Evolutionary conservation across 2,888 invertebrate species (phyloP).

Genomic region (Ophion slaviceki): DNA sequence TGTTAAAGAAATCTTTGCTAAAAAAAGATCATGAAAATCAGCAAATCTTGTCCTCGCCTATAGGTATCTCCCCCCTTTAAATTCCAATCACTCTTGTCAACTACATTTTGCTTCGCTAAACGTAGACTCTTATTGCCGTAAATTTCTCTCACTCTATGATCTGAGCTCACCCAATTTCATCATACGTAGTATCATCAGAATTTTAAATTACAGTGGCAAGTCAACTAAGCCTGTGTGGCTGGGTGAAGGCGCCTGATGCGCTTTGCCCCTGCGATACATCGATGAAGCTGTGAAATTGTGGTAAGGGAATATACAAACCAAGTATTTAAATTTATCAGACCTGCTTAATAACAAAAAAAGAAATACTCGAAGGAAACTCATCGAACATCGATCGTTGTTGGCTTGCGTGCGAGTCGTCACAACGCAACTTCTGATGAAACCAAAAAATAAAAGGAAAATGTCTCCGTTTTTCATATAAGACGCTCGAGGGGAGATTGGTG

Average conservation of each 20-base stretch:
- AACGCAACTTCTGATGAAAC: not conserved
- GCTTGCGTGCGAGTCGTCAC: not conserved
- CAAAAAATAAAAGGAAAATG: not conserved
- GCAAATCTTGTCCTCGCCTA: no score
- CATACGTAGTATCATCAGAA: slow-evolving; percentile 9
- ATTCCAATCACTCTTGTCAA: no score
- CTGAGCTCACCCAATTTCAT: not conserved
- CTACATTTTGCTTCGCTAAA: no score
- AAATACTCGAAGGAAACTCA: not conserved
- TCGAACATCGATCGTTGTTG: not conserved
- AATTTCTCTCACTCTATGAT: not conserved
- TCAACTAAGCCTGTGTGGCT: slow-evolving; percentile 69
- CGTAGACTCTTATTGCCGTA: no score
- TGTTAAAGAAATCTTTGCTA: no score
- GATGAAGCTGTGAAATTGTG: slow-evolving; percentile 36
- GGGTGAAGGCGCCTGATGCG: not conserved
- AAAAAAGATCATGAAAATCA: no score
- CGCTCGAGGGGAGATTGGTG: slow-evolving; percentile 19
- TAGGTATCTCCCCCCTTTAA: no score
- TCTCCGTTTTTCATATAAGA: not conserved
- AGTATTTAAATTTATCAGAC: slow-evolving; percentile 24
- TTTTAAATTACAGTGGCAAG: slow-evolving; percentile 76
- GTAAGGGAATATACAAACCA: slow-evolving; percentile 33
- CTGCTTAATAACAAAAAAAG: not conserved
- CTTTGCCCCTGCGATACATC: not conserved